phyloP scores from a whole-genome alignment of 30 jellyfish, hydroid and myxozoan genomes.

The Pseudorhiza aurosa region DNA sequence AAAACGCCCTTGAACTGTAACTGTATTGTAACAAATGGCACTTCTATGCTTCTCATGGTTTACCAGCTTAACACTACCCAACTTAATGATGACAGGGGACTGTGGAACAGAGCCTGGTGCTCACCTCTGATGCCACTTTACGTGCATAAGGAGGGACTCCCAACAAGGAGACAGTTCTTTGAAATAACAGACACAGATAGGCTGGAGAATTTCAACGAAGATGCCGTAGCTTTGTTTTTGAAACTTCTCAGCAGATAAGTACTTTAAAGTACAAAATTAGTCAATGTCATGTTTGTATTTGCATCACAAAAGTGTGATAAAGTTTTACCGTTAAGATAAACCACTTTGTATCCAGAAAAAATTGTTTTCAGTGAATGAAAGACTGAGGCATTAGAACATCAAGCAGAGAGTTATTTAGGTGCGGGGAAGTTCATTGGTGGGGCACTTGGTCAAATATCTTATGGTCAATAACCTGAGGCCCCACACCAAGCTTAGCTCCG shows the following conservation, averaged over 20 bases:
- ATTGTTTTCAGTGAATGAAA: too few species aligned
- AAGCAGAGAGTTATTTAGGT: too few species aligned
- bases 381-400: too few species aligned
- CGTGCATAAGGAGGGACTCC: conserved; percentile 46
- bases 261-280: not conserved
- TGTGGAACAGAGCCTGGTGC: conserved; percentile 93
- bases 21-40: conserved; percentile 83
- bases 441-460: too few species aligned
- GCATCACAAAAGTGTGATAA: not conserved
- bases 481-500: too few species aligned
- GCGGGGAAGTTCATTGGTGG: too few species aligned
- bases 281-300: not conserved
- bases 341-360: too few species aligned
- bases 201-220: conserved; percentile 41
- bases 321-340: too few species aligned
- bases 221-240: conserved; percentile 32
- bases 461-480: too few species aligned
- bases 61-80: conserved; percentile 82
- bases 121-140: conserved; percentile 47
- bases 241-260: conserved; percentile 47
- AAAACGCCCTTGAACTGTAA: conserved; percentile 75
- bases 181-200: conserved; percentile 35
- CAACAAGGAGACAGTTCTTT: conserved; percentile 54
- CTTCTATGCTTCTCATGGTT: conserved; percentile 62
- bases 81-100: conserved; percentile 73